These are phyloP conservation scores for Hartigia nigra DNA, from an alignment of 2,888 invertebrate species.

Conservation along the genomic window DNA sequence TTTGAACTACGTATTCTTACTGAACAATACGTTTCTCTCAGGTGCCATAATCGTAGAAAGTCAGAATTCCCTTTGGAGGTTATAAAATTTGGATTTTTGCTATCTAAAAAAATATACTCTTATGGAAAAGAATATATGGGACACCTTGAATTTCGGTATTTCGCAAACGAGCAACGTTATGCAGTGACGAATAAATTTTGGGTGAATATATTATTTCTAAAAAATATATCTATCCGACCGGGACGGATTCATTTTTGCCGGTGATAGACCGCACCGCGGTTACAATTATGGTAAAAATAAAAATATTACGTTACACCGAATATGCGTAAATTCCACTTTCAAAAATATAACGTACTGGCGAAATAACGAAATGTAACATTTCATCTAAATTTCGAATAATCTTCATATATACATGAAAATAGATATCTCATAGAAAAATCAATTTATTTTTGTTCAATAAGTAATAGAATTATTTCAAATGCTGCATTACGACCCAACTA, in stretches of 20 bases:
- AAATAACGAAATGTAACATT: background rate
- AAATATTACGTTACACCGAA: background rate
- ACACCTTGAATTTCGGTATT: background rate
- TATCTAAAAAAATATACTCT: background rate
- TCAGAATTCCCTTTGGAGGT: background rate
- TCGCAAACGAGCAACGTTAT: background rate
- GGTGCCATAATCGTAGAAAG: background rate
- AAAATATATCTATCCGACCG: background rate
- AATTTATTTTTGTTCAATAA: background rate
- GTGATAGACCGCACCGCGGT: background rate
- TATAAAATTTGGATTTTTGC: background rate
- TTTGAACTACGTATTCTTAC: background rate
- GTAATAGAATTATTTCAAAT: background rate
- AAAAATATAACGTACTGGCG: background rate
- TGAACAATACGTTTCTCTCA: background rate
- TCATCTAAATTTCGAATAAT: background rate
- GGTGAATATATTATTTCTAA: background rate
- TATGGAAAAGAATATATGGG: background rate
- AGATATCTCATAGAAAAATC: background rate
- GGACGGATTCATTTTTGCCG: background rate
- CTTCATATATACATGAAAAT: background rate
- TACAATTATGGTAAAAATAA: background rate
- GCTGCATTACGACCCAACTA: background rate
- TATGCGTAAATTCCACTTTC: background rate
- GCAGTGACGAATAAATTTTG: background rate